Evolutionary conservation across 2,888 invertebrate genomes (phyloP).

Genomic region (Parnassius smintheus): DNA sequence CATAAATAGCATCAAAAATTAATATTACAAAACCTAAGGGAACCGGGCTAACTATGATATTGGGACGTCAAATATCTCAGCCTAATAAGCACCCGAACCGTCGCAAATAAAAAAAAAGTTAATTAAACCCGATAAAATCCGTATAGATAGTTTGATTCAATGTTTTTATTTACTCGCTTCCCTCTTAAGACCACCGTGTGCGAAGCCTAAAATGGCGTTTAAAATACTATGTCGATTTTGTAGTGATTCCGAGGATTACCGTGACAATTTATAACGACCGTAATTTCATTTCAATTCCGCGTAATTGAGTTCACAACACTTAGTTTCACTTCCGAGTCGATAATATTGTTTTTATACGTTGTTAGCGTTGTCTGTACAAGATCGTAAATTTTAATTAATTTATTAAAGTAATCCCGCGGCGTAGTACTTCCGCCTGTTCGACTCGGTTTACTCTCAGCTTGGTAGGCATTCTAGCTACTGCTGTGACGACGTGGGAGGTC

Average conservation of each 20-base stretch:
- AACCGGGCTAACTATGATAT: too few relatives aligned
- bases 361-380: slow-evolving; percentile 16
- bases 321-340: slow-evolving; percentile 24
- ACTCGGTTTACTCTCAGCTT: slow-evolving; percentile 3
- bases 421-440: slow-evolving; percentile 19
- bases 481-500: slow-evolving; percentile 15
- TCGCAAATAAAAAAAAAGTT: too few relatives aligned
- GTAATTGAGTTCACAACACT: slow-evolving; percentile 28
- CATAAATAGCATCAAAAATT: too few relatives aligned
- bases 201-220: slow-evolving; percentile 11
- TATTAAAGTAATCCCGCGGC: slow-evolving; percentile 12
- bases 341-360: slow-evolving; percentile 22
- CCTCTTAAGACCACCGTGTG: slow-evolving; percentile 5
- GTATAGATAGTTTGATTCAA: too few relatives aligned
- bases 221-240: slow-evolving; percentile 24
- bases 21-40: too few relatives aligned
- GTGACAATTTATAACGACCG: slow-evolving; percentile 25
- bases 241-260: slow-evolving; percentile 25
- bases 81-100: too few relatives aligned
- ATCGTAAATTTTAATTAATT: slow-evolving; percentile 25
- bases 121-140: too few relatives aligned
- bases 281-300: slow-evolving; percentile 25
- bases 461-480: slow-evolving; percentile 7
- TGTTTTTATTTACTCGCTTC: neutral
- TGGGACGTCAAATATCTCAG: too few relatives aligned